Evolutionary conservation across 1,140 invertebrate species (phyloP).

Genomic region (Batillaria attramentaria): DNA sequence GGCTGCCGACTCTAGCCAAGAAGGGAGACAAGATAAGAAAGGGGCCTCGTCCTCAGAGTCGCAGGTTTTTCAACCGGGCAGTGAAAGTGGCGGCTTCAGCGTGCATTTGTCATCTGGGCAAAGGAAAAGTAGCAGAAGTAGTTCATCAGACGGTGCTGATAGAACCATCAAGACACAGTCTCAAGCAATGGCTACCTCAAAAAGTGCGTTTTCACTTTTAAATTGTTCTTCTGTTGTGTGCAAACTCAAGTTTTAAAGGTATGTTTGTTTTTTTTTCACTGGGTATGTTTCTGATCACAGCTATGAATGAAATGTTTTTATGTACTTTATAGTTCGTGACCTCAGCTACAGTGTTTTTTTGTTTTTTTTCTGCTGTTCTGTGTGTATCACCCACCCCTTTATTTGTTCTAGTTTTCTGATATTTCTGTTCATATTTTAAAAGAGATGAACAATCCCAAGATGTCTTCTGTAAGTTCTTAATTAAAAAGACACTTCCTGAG

Average conservation of each 20-base stretch:
- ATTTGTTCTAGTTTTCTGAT: too few relatives aligned
- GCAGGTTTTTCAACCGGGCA: background rate
- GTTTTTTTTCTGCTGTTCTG: too few relatives aligned
- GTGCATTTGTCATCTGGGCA: background rate
- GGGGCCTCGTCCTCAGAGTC: background rate
- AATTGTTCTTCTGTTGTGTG: too few relatives aligned
- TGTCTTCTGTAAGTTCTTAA: too few relatives aligned
- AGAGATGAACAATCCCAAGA: too few relatives aligned
- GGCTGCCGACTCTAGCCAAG: constrained; percentile 25
- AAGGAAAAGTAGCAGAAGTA: background rate
- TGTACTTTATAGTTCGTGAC: too few relatives aligned
- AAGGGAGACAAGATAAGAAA: background rate
- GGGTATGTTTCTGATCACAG: background rate
- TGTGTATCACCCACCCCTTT: too few relatives aligned
- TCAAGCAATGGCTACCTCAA: background rate
- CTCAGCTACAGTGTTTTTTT: too few relatives aligned
- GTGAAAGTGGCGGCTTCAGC: constrained; percentile 21
- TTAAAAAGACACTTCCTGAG: too few relatives aligned
- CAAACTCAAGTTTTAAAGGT: too few relatives aligned
- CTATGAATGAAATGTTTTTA: background rate
- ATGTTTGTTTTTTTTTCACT: background rate
- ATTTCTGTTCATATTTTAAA: too few relatives aligned
- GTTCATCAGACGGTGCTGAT: background rate
- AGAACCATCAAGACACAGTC: background rate
- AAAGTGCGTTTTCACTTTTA: too few relatives aligned